Evolutionary conservation across 2,113 vertebrate species (phyloP), one percentile per base, ranked within the genome.

Genomic region (Eleginops maclovinus): DNA sequence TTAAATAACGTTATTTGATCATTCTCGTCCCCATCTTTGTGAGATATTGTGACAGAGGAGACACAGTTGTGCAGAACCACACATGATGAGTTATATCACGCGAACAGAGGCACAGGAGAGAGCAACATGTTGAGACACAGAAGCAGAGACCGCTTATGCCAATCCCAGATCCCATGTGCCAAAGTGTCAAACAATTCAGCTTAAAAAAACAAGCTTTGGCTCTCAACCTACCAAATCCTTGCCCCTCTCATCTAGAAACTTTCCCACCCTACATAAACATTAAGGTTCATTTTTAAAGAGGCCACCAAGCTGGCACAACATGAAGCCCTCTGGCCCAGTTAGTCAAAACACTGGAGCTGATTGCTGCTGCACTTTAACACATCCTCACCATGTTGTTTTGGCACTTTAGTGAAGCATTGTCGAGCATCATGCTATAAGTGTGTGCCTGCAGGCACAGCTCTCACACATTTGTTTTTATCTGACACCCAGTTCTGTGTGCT

Each of bases 381-480:
- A 77, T 83, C 77, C 46, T 76, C 49, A 21, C 56, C 62, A 58
- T 83, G 82, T 69, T 77, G 74, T 87, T 91, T 78, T 81, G 84
- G 80, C 75, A 81, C 76, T 81, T 81, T 28, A 58, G 58, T 67
- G 62, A 66, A 84, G 81, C 64, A 55, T 46, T 36, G 81, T 79
- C 24, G 54, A 81, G 71, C 61, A 61, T 81, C 44, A 63, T 46
- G 82, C 51, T 82, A 75, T 79, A 74, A 77, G 72, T 64, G 44
- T 72, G 60, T 61, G 82, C 51, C 90, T 77, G 69, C 60, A 53
- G 86, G 81, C 86, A 54, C n/a, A 44, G 41, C 55, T 60, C 59
- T 75, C 53, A 24, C 51, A 62, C 56, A 70, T 72, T 76, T 58
- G 56, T 66, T 79, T 85, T 44, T 13, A 51, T 84, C 70, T 51